Conservation (phyloP, 2,113 vertebrate species). For the Varanus komodoensis region DNA sequence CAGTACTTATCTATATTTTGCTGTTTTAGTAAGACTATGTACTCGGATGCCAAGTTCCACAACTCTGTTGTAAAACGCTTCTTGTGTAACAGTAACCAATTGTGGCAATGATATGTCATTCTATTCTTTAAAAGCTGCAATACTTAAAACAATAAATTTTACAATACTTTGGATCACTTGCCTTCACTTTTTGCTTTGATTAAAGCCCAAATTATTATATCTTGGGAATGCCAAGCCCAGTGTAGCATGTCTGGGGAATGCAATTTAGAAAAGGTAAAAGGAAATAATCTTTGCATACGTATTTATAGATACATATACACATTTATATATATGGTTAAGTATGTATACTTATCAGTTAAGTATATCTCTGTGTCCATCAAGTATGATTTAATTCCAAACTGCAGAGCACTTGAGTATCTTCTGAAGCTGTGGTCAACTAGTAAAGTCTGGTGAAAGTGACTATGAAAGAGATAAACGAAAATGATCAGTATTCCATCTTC, state of each 20-base stretch:
- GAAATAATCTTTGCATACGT: no score
- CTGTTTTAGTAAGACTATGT: slow-evolving; percentile 77
- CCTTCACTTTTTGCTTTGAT: slow-evolving; percentile 65
- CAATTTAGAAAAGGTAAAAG: slow-evolving; percentile 19
- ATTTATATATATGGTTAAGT: no score
- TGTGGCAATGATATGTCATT: slow-evolving; percentile 79
- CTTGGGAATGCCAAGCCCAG: slow-evolving; percentile 32
- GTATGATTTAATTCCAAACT: no score
- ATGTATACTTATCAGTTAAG: no score
- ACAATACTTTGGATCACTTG: slow-evolving; percentile 79
- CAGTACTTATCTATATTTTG: slow-evolving; percentile 73
- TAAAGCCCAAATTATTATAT: slow-evolving; percentile 24
- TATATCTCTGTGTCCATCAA: no score
- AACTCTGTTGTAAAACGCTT: slow-evolving; percentile 78
- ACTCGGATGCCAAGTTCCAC: slow-evolving; percentile 73
- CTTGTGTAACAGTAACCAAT: slow-evolving; percentile 77
- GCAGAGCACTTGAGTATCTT: no score
- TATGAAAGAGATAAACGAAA: slow-evolving; percentile 6
- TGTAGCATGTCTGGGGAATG: slow-evolving; percentile 25
- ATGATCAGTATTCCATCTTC: slow-evolving; percentile 15
- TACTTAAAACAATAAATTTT: slow-evolving; percentile 87
- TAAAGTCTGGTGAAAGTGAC: no score
- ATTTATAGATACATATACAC: no score
- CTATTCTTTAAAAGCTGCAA: slow-evolving; percentile 78
- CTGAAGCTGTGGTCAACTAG: no score